Evolutionary conservation across 2,113 vertebrate genomes (phyloP).

Genomic region (Acanthisitta chloris): DNA sequence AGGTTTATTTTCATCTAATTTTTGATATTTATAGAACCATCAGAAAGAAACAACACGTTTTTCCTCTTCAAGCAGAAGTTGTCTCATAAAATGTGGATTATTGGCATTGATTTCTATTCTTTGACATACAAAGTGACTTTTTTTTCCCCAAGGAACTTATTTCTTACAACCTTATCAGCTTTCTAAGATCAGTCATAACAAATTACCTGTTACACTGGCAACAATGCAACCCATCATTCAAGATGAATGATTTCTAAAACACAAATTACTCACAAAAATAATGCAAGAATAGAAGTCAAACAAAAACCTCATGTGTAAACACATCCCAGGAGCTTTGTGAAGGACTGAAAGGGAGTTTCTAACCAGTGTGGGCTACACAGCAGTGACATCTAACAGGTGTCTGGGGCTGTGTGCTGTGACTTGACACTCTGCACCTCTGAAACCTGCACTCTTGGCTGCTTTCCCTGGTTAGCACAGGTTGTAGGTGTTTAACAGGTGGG

Average conservation of each 20-base stretch:
- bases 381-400: background rate
- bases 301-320: background rate
- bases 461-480: background rate
- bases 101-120: background rate
- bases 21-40: background rate
- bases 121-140: background rate
- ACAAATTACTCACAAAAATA: background rate
- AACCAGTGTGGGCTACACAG: rapidly evolving
- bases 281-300: background rate
- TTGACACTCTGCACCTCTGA: background rate
- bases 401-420: no score
- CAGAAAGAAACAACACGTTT: background rate
- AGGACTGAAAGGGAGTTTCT: background rate
- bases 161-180: background rate
- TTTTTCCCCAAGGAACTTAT: background rate
- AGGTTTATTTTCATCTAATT: background rate
- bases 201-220: background rate
- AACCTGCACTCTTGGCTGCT: background rate
- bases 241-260: background rate
- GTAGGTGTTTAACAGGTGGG: background rate
- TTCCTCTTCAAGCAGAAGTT: background rate
- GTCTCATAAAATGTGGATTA: background rate
- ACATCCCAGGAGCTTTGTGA: background rate
- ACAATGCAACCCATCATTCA: background rate
- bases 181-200: background rate